These are phyloP conservation scores for Pardosa pseudoannulata DNA, from an alignment of 2,888 invertebrate genomes.

Conservation along the genomic window DNA sequence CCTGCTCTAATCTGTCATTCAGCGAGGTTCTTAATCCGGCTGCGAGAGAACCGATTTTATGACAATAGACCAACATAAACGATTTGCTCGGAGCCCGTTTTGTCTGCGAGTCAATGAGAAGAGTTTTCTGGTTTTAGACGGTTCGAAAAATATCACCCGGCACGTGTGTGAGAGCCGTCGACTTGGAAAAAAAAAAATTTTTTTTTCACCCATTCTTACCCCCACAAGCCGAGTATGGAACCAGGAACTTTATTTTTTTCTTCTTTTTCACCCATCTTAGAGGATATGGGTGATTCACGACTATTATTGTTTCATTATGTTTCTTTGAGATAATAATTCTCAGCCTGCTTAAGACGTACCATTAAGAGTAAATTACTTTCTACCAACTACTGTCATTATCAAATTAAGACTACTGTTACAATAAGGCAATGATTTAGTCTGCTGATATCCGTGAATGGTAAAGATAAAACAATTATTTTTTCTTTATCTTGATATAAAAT, in stretches of 20 bases:
- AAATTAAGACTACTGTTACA: too few relatives aligned
- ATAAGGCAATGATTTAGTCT: too few relatives aligned
- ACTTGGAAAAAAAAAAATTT: not conserved
- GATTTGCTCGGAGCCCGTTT: conserved; percentile 35
- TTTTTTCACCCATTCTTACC: not conserved
- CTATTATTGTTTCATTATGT: too few relatives aligned
- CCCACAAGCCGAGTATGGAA: not conserved
- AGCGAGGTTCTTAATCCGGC: conserved; percentile 51
- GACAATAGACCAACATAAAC: conserved; percentile 66
- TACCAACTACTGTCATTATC: too few relatives aligned
- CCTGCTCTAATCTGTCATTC: conserved; percentile 47
- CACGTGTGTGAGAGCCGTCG: conserved; percentile 37
- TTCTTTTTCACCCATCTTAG: not conserved
- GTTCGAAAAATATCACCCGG: conserved; percentile 28
- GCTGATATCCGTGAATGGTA: too few relatives aligned
- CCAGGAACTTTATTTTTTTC: not conserved
- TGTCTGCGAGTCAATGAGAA: conserved; percentile 45
- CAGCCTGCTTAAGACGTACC: too few relatives aligned
- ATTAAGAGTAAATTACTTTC: too few relatives aligned
- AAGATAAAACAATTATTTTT: too few relatives aligned
- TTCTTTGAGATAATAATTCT: too few relatives aligned
- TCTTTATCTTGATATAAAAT: too few relatives aligned
- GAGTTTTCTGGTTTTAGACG: conserved; percentile 21
- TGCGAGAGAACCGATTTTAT: conserved; percentile 49
- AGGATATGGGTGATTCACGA: not conserved